Evolutionary conservation across 1,140 invertebrate genomes (phyloP).

Genomic region (Nomia melanderi): DNA sequence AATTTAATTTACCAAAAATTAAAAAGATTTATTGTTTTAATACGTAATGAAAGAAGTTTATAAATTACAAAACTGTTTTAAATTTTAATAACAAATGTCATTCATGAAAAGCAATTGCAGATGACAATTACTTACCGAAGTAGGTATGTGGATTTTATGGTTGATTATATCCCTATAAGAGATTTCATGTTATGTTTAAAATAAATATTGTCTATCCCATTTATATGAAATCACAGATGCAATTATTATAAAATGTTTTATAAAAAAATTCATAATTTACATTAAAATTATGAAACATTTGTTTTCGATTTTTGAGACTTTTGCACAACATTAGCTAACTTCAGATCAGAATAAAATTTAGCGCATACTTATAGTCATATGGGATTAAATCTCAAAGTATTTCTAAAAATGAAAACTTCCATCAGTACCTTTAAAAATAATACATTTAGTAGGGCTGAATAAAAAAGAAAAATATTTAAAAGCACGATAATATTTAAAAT

Average conservation of each 20-base stretch:
- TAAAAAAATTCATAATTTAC: neutral
- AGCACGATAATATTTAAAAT: too few species aligned
- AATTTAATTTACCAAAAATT: neutral
- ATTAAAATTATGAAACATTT: neutral
- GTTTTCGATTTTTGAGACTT: neutral
- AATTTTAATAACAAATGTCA: neutral
- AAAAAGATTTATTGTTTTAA: neutral
- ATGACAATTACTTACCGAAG: too few species aligned
- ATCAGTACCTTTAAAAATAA: too few species aligned
- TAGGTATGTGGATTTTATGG: neutral
- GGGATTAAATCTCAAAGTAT: too few species aligned
- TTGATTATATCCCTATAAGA: neutral
- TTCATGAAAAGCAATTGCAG: too few species aligned
- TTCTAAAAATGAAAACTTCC: too few species aligned
- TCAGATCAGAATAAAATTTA: too few species aligned
- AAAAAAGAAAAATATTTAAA: too few species aligned
- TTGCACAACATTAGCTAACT: too few species aligned
- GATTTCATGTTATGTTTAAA: neutral
- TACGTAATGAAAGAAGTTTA: neutral
- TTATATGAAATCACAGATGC: neutral
- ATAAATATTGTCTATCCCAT: neutral
- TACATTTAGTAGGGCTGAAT: too few species aligned
- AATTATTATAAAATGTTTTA: neutral
- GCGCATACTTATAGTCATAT: too few species aligned
- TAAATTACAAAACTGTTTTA: neutral